phyloP scores from a whole-genome alignment of 2,113 vertebrate genomes.

The Tupaia chinensis region DNA sequence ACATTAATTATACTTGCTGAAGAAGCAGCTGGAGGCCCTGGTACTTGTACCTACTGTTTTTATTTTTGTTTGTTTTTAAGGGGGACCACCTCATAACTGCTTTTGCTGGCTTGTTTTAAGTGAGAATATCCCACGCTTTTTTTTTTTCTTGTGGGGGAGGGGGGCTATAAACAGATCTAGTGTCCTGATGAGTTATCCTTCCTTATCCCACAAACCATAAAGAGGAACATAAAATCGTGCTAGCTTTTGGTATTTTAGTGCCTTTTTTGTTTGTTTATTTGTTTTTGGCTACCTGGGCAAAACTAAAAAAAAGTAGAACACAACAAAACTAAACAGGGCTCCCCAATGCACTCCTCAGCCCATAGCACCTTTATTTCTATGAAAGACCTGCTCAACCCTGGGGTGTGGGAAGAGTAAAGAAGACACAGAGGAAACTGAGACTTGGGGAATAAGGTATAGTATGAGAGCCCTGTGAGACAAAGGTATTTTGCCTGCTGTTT shows the following conservation, averaged over 20 bases:
- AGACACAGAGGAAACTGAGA: neutral
- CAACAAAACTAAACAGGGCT: slow-evolving; percentile 25
- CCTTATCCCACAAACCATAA: neutral
- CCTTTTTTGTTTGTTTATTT: too few relatives aligned
- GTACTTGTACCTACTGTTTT: neutral
- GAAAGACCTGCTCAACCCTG: neutral
- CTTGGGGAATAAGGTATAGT: neutral
- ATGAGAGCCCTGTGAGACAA: neutral
- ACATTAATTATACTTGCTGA: neutral
- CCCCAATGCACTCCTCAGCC: neutral
- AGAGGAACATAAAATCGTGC: neutral
- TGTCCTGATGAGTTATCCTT: neutral
- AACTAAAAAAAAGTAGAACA: slow-evolving; percentile 22
- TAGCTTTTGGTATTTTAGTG: neutral
- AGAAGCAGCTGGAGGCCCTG: neutral
- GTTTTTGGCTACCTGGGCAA: neutral
- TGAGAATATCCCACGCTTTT: neutral
- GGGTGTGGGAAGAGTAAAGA: neutral
- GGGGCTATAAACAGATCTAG: neutral
- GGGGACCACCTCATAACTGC: neutral
- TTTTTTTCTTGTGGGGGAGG: neutral
- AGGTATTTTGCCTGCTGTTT: neutral
- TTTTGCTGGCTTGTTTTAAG: slow-evolving; percentile 21
- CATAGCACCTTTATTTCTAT: neutral
- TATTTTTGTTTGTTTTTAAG: neutral